Evolutionary conservation across 2,888 invertebrate genomes (phyloP), one percentile per base, ranked within the genome.

Genomic region (Choristoneura rosaceana): DNA sequence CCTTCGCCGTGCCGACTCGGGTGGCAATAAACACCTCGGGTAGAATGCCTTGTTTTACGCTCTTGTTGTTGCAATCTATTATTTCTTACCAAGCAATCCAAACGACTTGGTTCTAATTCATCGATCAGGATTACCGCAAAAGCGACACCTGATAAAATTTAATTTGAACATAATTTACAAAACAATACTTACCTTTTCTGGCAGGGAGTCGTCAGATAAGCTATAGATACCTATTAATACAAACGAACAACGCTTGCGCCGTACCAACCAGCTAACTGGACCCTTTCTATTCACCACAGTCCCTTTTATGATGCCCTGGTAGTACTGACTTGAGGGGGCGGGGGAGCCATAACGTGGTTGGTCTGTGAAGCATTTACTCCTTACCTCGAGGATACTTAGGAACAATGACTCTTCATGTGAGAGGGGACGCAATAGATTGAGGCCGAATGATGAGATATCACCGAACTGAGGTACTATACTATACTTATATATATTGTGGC

Each of bases 361-460:
- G 81, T 71, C 77, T 65, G 66, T 75, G 71, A 76, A 78, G 75
- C 83, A 80, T 84, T 83, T 83, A 82, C 80, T 78, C 76, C 75
- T 76, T 75, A 76, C 78, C 79, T 76, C 62, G 78, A 76, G 77
- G 80, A 78, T 80, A 76, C 81, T 84, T 78, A 73, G 81, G 76
- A 79, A 82, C 82, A 83, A 83, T 82, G 84, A 81, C 76, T 75
- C 81, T 83, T 77, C 33, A 68, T 59, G 69, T 33, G 68, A 68
- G 73, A 52, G 73, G 65, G 65, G 63, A 66, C 67, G 60, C 60
- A 62, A 62, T 63, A 60, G 67, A 71, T 67, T 64, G 68, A 17
- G 55, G 59, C 43, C 52, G 64, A 59, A 67, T 63, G 34, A 52
- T 55, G 73, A 64, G 69, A 69, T 69, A 67, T 64, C 47, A 17